Base-by-base conservation (phyloP, 2,888 invertebrate species). In the Zaprionus obscuricornis region DNA sequence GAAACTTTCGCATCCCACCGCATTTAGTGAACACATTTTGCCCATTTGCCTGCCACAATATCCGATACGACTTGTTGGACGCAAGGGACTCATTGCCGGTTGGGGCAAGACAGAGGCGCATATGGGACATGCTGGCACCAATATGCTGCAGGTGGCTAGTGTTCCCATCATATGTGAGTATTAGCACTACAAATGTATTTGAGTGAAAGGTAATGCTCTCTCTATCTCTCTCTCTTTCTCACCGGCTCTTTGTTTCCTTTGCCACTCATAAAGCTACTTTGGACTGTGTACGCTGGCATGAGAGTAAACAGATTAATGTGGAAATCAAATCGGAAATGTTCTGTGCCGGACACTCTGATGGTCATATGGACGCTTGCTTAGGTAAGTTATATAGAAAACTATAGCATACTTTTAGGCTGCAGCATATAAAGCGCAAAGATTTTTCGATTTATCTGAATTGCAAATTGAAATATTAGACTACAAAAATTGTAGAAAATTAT, bases 31-130 rank as follows among this genome's bases (percentile, higher is more conserved):
- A 50, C 95, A 96, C 82, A 95, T 96, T 65, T 90, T 94, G 18
- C 96, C 96, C 1, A 95, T 96, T 57, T 96, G 96, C 79, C 91
- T 96, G 33, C 96, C 96, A 0, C 91, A 92, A 5, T 74, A 85
- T 46, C 88, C 89, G 10, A 88, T 92, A 24, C 85, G 89, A 13
- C 71, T 92, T 39, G 89, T 90, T 34, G 93, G 93, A 0, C 91
- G 92, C 56, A 92, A 92, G 54, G 94, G 92, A 0, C 91, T 93
- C 0, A 95, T 96, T 0, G 96, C 96, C 0, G 96, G 96, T 0
- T 96, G 96, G 96, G 96, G 96, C 1, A 96, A 96, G 89, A 95
- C 95, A 0, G 94, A 95, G 65, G 92, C 94, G 0, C 93, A 93
- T 33, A 92, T 92, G 57, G 93, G 94, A 0, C 94, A 95, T 66